phyloP scores from a whole-genome alignment of 2,888 invertebrate genomes.

The Ypsolopha sequella region DNA sequence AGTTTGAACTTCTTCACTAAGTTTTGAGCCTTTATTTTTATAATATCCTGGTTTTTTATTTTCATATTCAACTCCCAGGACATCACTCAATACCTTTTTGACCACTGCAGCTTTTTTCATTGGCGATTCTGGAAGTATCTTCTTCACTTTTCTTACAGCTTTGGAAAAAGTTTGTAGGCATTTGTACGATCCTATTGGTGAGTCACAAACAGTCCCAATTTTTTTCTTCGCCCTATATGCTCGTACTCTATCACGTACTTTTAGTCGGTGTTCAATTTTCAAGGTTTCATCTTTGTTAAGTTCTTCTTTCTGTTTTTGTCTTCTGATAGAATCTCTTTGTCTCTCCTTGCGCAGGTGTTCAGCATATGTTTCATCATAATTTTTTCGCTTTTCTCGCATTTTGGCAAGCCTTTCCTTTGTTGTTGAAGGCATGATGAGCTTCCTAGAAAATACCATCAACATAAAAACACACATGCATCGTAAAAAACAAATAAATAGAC shows the following conservation, averaged over 20 bases:
- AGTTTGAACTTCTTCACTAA: too few species aligned
- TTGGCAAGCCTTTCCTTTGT: too few species aligned
- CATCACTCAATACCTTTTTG: background rate
- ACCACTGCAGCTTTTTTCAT: conserved; percentile 1
- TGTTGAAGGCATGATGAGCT: too few species aligned
- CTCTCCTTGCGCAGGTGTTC: conserved; percentile 1
- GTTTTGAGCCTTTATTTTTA: too few species aligned
- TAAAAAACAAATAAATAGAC: too few species aligned
- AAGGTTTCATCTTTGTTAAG: background rate
- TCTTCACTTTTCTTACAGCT: conserved; percentile 2
- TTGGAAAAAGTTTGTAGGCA: conserved; percentile 2
- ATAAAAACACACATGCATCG: too few species aligned
- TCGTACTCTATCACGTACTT: conserved; percentile 1
- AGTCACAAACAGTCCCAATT: background rate
- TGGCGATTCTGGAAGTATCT: conserved; percentile 1
- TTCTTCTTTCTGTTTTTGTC: background rate
- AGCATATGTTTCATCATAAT: background rate
- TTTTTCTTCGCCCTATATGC: conserved; percentile 2
- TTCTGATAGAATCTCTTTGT: conserved; percentile 1
- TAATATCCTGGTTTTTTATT: background rate
- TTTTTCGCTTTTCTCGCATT: background rate
- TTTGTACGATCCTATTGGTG: conserved; percentile 1
- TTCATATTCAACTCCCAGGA: background rate
- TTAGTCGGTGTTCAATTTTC: background rate
- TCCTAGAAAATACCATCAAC: too few species aligned